Evolutionary conservation across 2,797 vertebrate species (phyloP), one percentile per base, ranked within the genome.

Genomic region (Geotrypetes seraphini): DNA sequence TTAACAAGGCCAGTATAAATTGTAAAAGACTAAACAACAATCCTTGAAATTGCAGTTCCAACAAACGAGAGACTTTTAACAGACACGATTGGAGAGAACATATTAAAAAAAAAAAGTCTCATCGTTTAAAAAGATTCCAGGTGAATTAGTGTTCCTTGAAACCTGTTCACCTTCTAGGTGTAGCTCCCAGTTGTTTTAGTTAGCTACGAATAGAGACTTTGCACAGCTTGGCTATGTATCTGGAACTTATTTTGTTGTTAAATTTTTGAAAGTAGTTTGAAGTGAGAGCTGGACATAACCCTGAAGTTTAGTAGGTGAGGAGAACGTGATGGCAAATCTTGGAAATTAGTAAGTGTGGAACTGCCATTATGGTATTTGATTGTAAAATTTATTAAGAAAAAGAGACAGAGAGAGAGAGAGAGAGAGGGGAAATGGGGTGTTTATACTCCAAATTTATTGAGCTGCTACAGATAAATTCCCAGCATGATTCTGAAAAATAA

Each of bases 401-500:
- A 62, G 61, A 33, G 34, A 56, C 60, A 43, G 34, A 47, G 53
- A n/a, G n/a, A n/a, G n/a, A n/a, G n/a, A n/a, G n/a, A n/a, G n/a
- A n/a, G n/a, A n/a, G n/a, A n/a, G n/a, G n/a, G n/a, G n/a, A 69
- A 69, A 65, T 76, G 62, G 60, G 77, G 80, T 81, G 82, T 59
- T 46, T 47, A 56, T 32, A 81, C 89, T 91, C 85, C 83, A 5
- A 73, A 60, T 83, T 66, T 81, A 71, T 81, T 85, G 82, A 75
- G 91, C 90, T 96, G 92, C 94, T 96, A 91, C 86, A 81, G 78
- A 81, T 71, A 81, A 79, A 87, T 87, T 84, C 86, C 88, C 86
- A 80, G 80, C 87, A 76, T 78, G 57, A 72, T 84, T 81, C 84
- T 68, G 75, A 78, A 73, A 65, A 51, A 79, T 70, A 69, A 58